phyloP scores from a whole-genome alignment of 1,140 invertebrate species.

The Pseudomyrmex dendroicus region DNA sequence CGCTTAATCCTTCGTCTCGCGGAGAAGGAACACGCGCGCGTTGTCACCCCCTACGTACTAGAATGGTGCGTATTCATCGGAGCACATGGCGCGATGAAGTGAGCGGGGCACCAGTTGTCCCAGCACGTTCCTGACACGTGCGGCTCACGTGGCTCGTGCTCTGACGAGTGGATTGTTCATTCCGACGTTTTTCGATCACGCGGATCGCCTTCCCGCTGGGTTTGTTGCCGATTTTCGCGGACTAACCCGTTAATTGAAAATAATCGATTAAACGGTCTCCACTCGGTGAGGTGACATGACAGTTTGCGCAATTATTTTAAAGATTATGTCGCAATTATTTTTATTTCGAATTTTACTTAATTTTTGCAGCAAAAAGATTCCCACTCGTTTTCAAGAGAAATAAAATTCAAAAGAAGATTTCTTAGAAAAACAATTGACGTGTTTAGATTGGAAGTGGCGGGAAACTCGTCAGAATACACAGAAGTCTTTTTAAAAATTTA shows the following conservation, averaged over 20 bases:
- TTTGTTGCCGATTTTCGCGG: conserved; percentile 50
- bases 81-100: conserved; percentile 79
- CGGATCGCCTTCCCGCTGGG: conserved; percentile 45
- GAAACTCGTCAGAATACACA: neutral
- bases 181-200: conserved; percentile 73
- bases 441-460: neutral
- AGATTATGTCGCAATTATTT: neutral
- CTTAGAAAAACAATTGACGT: neutral
- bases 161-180: conserved; percentile 84
- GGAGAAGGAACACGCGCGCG: conserved; percentile 55
- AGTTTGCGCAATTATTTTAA: neutral
- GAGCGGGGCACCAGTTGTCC: conserved; percentile 81
- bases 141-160: conserved; percentile 77
- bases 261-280: conserved; percentile 59
- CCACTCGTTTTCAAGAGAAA: too few relatives aligned
- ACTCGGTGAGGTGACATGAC: neutral
- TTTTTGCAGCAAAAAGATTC: too few relatives aligned
- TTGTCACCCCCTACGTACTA: neutral
- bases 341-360: neutral
- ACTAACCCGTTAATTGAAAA: conserved; percentile 59
- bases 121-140: conserved; percentile 82
- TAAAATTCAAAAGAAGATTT: neutral
- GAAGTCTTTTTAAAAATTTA: too few relatives aligned
- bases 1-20: conserved; percentile 51
- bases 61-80: conserved; percentile 66